Conservation (phyloP, 1,140 invertebrate genomes). For the Rhopalosiphum maidis region DNA sequence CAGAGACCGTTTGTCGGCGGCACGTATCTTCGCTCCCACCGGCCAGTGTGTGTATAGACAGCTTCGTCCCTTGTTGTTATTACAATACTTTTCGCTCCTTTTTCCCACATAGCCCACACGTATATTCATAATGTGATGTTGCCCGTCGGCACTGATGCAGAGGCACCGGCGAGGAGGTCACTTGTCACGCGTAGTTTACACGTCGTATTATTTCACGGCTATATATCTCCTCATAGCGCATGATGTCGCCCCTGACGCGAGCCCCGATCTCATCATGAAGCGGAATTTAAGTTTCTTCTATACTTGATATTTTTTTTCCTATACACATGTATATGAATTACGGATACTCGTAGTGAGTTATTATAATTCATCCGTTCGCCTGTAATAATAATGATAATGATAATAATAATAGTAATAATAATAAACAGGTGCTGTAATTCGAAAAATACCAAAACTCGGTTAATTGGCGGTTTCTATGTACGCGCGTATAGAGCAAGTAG, state of each 20-base stretch:
- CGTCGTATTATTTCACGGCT: background rate
- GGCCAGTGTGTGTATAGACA: background rate
- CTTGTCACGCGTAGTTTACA: background rate
- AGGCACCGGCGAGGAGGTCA: background rate
- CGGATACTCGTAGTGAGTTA: background rate
- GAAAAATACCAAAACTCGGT: slow-evolving; percentile 30
- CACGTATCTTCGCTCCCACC: slow-evolving; percentile 22
- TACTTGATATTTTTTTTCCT: background rate
- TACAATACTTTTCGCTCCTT: background rate
- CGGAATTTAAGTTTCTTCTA: slow-evolving; percentile 8
- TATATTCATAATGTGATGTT: background rate
- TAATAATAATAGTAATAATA: slow-evolving; percentile 10
- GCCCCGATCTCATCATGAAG: no score
- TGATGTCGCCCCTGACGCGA: background rate
- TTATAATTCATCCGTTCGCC: background rate
- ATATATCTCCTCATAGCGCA: background rate
- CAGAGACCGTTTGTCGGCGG: slow-evolving; percentile 54
- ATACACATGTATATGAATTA: background rate
- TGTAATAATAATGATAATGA: slow-evolving; percentile 1
- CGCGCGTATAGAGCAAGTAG: background rate
- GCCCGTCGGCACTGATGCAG: background rate
- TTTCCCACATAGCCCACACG: background rate
- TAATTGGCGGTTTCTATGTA: slow-evolving; percentile 42
- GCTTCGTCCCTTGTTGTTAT: background rate
- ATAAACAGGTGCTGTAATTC: slow-evolving; percentile 43